Evolutionary conservation across 2,113 vertebrate genomes (phyloP), one percentile per base, ranked within the genome.

Genomic region (Chloebia gouldiae): DNA sequence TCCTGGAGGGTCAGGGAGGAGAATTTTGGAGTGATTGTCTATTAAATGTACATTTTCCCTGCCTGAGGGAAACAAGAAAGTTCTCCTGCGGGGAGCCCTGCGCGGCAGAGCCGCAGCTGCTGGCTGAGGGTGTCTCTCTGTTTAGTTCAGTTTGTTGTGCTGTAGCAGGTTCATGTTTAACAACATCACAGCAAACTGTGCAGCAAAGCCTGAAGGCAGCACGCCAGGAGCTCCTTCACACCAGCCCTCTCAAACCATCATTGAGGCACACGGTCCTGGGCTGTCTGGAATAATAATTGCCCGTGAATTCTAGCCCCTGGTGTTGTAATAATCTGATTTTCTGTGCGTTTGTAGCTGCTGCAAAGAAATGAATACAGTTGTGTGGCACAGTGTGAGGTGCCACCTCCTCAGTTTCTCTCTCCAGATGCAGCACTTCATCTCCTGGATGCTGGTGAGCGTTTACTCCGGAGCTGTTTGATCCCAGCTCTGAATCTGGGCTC

Each of bases 121-220:
- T 56, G 83, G 25, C 81, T 61, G 82, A 83, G 94, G 94, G 86
- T 42, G 2, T 56, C 65, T 82, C n/a, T 49, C 1, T 90, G 49
- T 57, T 51, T 14, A 73, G 88, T 71, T 91, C 86, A 13, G 90
- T 93, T 92, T 80, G 88, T 90, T 86, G 24, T 69, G 79, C 76
- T 88, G 88, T 86, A 90, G 93, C 86, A 88, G 89, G 76, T 73
- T 84, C 45, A 30, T 95, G 88, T 97, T 92, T 96, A 94, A 90
- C 96, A 97, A 68, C 88, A 97, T 51, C 66, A 49, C 68, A 54
- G 96, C 50, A 80, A 91, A 90, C 84, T 54, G 85, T 81, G 87
- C 90, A 77, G 93, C 0, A 1, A 42, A 81, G 90, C 30, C 71
- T 70, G 33, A 73, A 66, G 79, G 94, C 94, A 77, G 90, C 65